Base-by-base conservation (phyloP, 2,888 invertebrate genomes). In the Philhelius pedissequus region DNA sequence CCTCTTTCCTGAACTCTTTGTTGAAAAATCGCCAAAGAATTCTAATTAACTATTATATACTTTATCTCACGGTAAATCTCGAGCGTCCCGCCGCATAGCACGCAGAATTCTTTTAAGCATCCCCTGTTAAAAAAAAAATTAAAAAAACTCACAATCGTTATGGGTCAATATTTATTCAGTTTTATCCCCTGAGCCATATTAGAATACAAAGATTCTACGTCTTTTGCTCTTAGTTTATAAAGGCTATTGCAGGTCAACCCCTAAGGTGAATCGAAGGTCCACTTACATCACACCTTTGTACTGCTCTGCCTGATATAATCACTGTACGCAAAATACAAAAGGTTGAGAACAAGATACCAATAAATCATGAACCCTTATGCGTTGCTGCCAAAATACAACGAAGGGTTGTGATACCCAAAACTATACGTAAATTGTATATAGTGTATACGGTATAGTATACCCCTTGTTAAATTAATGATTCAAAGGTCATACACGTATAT, bases 201-300 rank as follows among this genome's bases (percentile, higher is more conserved):
- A 13, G 13, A 20, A 81, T 66, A 60, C 0, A 52, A n/a, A 25
- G 18, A 78, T 43, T 77, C 35, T 18, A 68, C 54, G n/a, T 73
- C 38, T 18, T 73, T 48, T 20, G 38, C 22, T 58, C 52, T 35
- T 3, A n/a, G 30, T 48, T 45, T 50, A 43, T n/a, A 56, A 56
- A 66, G 78, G 73, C 83, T 78, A 79, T 56, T 58, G 74, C 64
- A 74, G 83, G 83, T 83, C 83, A 83, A 69, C 69, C 83, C 78
- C 32, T 69, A 56, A 70, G 79, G 74, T 79, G 79, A 83, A 79
- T 64, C 50, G 48, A 64, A 79, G 64, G 79, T 79, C 83, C 83
- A 74, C 73, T 79, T 83, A 79, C 64, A 83, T 83, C 79, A 83
- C 83, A 83, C 83, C 83, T 83, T 83, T 83, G 79, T 83, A 50